A percentile compares a stretch with the other conserved stretches of the same genome.
phyloP scores from a whole-genome alignment of 2,113 vertebrate genomes.

The Blennius ocellaris region DNA sequence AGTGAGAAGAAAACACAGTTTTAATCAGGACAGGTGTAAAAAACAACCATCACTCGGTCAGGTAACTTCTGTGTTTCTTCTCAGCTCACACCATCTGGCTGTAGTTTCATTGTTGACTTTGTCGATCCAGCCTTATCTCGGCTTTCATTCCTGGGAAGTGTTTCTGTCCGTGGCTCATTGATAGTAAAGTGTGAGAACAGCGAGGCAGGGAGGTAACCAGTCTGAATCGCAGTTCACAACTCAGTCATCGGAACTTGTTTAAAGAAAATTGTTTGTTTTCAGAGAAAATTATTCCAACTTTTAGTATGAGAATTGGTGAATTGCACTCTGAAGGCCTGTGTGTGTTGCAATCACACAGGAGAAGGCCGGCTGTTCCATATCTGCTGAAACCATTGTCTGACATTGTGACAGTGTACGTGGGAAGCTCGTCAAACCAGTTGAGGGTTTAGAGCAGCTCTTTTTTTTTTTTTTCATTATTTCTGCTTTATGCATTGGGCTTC shows the following conservation, averaged over 20 bases:
- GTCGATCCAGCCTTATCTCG: constrained; percentile 65
- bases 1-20: constrained; percentile 2
- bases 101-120: constrained; percentile 68
- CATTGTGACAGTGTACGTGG: constrained; percentile 47
- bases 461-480: constrained; percentile 28
- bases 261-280: constrained; percentile 17
- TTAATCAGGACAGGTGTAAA: constrained; percentile 9
- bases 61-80: constrained; percentile 20
- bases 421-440: constrained; percentile 76
- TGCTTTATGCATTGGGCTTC: constrained; percentile 14
- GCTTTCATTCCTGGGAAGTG: constrained; percentile 57
- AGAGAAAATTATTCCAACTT: constrained; percentile 19
- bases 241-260: neutral
- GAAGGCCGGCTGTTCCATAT: constrained; percentile 57
- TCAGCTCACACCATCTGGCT: constrained; percentile 27
- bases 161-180: constrained; percentile 47
- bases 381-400: constrained; percentile 66
- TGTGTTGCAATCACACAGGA: constrained; percentile 56
- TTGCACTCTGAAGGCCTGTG: neutral
- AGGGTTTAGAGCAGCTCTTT: constrained; percentile 39
- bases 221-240: constrained; percentile 3
- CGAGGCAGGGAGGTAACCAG: constrained; percentile 39
- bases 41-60: constrained; percentile 1
- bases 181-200: constrained; percentile 71
- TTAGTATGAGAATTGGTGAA: neutral